Conservation (phyloP, 1,140 invertebrate genomes). For the Homalodisca vitripennis region DNA sequence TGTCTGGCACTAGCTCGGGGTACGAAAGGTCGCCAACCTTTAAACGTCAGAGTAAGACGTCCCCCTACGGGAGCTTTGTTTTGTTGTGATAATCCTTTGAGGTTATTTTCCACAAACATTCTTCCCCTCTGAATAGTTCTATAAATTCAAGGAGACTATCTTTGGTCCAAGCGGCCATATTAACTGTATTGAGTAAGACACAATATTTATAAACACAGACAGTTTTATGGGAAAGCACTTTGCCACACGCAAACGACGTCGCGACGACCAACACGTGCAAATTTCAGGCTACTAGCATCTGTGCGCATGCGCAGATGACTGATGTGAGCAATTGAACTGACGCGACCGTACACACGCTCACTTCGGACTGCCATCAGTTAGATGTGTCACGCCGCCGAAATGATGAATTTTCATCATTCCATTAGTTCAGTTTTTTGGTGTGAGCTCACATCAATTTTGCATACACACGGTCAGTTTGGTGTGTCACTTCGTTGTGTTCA, state of each 20-base stretch:
- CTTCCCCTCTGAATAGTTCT: background rate
- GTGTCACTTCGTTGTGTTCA: background rate
- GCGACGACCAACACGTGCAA: no score
- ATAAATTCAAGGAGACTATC: background rate
- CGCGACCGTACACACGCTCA: background rate
- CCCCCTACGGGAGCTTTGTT: no score
- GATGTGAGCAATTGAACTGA: background rate
- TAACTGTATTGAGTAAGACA: no score
- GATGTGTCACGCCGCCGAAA: background rate
- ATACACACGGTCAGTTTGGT: background rate
- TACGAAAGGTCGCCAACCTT: no score
- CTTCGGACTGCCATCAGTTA: background rate
- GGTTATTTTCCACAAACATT: constrained; percentile 3
- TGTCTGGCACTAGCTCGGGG: no score
- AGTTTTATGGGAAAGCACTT: no score
- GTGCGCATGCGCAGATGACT: background rate
- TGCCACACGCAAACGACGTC: no score
- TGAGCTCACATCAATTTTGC: background rate
- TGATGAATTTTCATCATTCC: background rate
- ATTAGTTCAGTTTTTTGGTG: background rate
- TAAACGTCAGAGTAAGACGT: no score
- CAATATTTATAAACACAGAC: no score
- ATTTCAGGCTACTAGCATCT: no score
- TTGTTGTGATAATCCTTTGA: constrained; percentile 2
- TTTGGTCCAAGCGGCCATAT: background rate